These are phyloP conservation scores for Chrysomallon squamiferum DNA, from an alignment of 1,140 invertebrate genomes.

Conservation along the genomic window DNA sequence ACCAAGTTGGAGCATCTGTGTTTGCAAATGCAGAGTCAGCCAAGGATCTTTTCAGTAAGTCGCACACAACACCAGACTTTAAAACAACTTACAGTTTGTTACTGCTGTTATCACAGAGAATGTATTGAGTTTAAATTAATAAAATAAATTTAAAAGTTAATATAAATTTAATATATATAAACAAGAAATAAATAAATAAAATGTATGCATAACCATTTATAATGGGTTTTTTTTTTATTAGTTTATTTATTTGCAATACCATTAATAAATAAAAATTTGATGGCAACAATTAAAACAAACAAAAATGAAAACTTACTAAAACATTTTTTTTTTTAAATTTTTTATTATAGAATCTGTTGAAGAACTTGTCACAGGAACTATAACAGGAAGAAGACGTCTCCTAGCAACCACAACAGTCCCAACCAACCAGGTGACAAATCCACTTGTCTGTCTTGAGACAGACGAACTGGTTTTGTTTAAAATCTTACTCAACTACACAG, in stretches of 20 bases:
- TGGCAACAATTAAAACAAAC: no score
- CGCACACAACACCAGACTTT: not conserved
- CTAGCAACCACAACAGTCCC: slow-evolving; percentile 43
- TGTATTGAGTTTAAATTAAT: no score
- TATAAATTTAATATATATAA: no score
- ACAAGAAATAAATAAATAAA: no score
- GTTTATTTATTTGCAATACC: no score
- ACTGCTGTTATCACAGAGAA: no score
- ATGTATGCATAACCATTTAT: no score
- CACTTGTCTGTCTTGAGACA: slow-evolving; percentile 51
- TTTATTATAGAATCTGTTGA: slow-evolving; percentile 36
- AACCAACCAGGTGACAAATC: slow-evolving; percentile 50
- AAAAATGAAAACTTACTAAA: no score
- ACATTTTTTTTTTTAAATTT: no score
- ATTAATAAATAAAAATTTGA: no score
- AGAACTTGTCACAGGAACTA: not conserved
- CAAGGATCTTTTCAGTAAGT: slow-evolving; percentile 32
- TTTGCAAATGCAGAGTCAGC: slow-evolving; percentile 34
- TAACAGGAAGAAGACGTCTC: slow-evolving; percentile 31
- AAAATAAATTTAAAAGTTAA: no score
- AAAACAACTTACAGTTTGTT: not conserved
- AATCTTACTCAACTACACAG: slow-evolving; percentile 39
- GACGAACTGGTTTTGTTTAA: slow-evolving; percentile 56
- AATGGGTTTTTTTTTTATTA: no score
- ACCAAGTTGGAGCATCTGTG: slow-evolving; percentile 37